These are phyloP conservation scores for Steinernema carpocapsae DNA, from an alignment of 2,888 invertebrate genomes.

Conservation along the genomic window DNA sequence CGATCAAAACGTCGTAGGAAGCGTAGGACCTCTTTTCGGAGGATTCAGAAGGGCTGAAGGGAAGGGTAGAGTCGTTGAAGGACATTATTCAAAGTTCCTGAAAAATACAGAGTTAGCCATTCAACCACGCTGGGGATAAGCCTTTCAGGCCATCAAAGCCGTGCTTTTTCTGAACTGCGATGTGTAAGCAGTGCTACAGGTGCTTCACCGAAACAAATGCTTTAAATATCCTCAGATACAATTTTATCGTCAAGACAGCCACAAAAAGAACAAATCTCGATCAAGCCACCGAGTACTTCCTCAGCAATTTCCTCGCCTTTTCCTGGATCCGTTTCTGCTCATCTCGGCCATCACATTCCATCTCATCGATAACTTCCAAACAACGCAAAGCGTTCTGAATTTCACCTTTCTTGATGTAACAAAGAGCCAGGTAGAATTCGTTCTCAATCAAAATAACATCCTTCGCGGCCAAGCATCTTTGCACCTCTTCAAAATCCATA, in stretches of 20 bases:
- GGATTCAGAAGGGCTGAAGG: too few relatives aligned
- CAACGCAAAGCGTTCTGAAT: not conserved
- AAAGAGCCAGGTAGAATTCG: not conserved
- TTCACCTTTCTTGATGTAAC: slow-evolving; percentile 7
- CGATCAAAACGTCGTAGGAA: not conserved
- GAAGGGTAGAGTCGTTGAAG: too few relatives aligned
- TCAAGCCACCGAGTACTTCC: not conserved
- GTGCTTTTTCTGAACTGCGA: too few relatives aligned
- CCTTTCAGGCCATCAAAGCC: too few relatives aligned
- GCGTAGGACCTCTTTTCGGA: not conserved
- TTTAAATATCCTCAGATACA: too few relatives aligned
- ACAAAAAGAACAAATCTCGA: not conserved
- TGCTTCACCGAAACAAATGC: too few relatives aligned
- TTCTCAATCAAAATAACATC: not conserved
- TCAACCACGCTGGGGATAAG: too few relatives aligned
- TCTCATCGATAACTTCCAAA: not conserved
- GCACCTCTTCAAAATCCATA: slow-evolving; percentile 4
- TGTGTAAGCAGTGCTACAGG: too few relatives aligned
- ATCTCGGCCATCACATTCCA: not conserved
- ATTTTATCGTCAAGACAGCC: not conserved
- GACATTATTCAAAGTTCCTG: too few relatives aligned
- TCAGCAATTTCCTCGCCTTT: not conserved
- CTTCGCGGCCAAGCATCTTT: not conserved
- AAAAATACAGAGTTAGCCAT: too few relatives aligned
- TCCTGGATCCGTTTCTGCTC: not conserved